Evolutionary conservation across 2,797 vertebrate species (phyloP).

Genomic region (Myotis pilosus): DNA sequence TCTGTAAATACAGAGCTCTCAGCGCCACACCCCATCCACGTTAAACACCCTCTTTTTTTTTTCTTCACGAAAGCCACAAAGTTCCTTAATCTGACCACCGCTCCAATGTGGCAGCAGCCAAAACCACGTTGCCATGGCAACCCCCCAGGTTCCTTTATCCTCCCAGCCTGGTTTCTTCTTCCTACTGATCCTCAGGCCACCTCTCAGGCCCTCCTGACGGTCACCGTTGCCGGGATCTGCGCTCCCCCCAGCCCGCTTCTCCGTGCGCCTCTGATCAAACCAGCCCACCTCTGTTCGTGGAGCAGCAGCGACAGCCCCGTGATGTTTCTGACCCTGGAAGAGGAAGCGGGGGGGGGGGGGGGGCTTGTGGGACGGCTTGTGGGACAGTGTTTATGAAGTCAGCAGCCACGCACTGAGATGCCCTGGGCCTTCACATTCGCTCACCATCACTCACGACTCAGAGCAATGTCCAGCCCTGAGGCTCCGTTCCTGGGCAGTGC

Average conservation of each 20-base stretch:
- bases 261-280: rapidly evolving
- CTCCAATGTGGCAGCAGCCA: neutral
- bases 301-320: neutral
- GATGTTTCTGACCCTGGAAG: neutral
- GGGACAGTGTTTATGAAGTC: neutral
- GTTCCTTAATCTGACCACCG: neutral
- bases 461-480: neutral
- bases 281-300: neutral
- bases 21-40: too few relatives aligned
- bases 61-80: neutral
- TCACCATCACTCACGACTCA: neutral
- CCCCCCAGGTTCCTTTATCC: neutral
- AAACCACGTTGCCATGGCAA: neutral
- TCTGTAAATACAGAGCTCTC: neutral
- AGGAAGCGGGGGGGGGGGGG: neutral
- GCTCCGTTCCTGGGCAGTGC: neutral
- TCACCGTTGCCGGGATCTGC: rapidly evolving
- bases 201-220: neutral
- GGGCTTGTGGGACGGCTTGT: neutral
- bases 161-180: neutral
- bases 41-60: too few relatives aligned
- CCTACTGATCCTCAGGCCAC: neutral
- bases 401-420: too few relatives aligned
- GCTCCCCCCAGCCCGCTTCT: neutral
- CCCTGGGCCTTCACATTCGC: neutral